Conservation (phyloP, 37 sponge, comb jelly and placozoan genomes). For the Beroe forskalii region DNA sequence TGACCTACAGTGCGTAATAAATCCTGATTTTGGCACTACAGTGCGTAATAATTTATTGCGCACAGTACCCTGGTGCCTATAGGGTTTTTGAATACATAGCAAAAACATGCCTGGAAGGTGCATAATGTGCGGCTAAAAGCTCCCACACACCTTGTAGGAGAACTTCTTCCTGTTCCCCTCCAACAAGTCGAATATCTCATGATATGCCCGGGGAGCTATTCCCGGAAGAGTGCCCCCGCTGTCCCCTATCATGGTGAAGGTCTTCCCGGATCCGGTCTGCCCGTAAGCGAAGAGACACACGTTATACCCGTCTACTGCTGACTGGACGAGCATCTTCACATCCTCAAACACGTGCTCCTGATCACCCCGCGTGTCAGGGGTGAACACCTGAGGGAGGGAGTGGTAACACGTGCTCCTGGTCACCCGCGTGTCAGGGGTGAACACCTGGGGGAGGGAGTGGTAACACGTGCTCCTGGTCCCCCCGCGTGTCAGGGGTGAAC, state of each 20-base stretch:
- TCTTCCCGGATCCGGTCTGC: slow-evolving; percentile 69
- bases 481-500: slow-evolving; percentile 16
- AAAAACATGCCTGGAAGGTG: too few relatives aligned
- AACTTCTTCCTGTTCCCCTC: slow-evolving; percentile 70
- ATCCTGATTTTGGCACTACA: too few relatives aligned
- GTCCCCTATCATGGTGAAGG: slow-evolving; percentile 59
- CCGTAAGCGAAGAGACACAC: slow-evolving; percentile 79
- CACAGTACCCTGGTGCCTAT: too few relatives aligned
- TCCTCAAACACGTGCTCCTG: slow-evolving; percentile 65
- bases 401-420: background rate
- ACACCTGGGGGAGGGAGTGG: background rate
- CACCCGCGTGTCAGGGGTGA: background rate
- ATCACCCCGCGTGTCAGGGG: slow-evolving; percentile 44
- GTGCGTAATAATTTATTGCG: too few relatives aligned
- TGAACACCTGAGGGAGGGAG: slow-evolving; percentile 27
- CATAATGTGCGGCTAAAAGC: too few relatives aligned
- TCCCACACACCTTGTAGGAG: slow-evolving; percentile 56
- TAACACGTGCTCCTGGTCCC: too few relatives aligned
- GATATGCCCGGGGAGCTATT: slow-evolving; percentile 69
- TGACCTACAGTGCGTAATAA: too few relatives aligned
- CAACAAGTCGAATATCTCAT: slow-evolving; percentile 67
- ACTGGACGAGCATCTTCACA: slow-evolving; percentile 68
- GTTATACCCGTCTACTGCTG: slow-evolving; percentile 77
- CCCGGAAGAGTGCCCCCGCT: slow-evolving; percentile 60
- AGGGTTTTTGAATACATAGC: too few relatives aligned